A percentile compares a stretch with the other conserved stretches of the same genome.
Evolutionary conservation across 2,888 invertebrate species (phyloP).

Genomic region (Nemoura dubitans): DNA sequence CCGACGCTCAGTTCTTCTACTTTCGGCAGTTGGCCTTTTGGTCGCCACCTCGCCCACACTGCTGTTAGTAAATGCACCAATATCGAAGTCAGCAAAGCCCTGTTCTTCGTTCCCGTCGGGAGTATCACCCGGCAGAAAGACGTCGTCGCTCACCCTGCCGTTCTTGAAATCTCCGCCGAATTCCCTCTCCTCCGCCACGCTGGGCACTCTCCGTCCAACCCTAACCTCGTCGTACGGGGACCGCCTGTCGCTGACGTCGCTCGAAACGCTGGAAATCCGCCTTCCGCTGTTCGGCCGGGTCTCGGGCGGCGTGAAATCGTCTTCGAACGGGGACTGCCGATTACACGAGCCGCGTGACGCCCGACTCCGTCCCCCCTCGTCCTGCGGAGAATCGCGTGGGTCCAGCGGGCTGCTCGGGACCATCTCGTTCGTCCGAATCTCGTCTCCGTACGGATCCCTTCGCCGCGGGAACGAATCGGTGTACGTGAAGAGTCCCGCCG

Average conservation of each 20-base stretch:
- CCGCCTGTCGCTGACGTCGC: conserved; percentile 54
- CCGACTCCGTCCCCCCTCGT: conserved; percentile 40
- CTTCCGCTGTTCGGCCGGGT: conserved; percentile 43
- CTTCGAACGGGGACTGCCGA: conserved; percentile 71
- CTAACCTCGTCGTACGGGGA: conserved; percentile 51
- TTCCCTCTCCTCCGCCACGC: conserved; percentile 49
- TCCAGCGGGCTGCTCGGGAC: conserved; percentile 42
- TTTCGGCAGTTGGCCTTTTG: conserved; percentile 36
- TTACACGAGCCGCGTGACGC: conserved; percentile 47
- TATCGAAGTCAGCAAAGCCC: conserved; percentile 49
- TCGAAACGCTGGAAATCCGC: conserved; percentile 53
- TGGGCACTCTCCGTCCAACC: conserved; percentile 46
- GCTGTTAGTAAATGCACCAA: conserved; percentile 42
- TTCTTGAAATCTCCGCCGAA: conserved; percentile 48
- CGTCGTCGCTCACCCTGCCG: conserved; percentile 51
- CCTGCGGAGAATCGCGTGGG: conserved; percentile 54
- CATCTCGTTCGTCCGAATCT: conserved; percentile 40
- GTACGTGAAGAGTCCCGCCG: conserved; percentile 39
- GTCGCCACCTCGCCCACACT: conserved; percentile 39
- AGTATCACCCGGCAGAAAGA: conserved; percentile 51
- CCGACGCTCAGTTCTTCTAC: conserved; percentile 43
- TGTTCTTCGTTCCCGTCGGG: conserved; percentile 35
- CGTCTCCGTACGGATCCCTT: conserved; percentile 18
- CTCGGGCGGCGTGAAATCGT: conserved; percentile 69
- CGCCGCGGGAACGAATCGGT: conserved; percentile 39